Evolutionary conservation across 2,888 invertebrate genomes (phyloP), one percentile per base, ranked within the genome.

Genomic region (Trilocha varians): DNA sequence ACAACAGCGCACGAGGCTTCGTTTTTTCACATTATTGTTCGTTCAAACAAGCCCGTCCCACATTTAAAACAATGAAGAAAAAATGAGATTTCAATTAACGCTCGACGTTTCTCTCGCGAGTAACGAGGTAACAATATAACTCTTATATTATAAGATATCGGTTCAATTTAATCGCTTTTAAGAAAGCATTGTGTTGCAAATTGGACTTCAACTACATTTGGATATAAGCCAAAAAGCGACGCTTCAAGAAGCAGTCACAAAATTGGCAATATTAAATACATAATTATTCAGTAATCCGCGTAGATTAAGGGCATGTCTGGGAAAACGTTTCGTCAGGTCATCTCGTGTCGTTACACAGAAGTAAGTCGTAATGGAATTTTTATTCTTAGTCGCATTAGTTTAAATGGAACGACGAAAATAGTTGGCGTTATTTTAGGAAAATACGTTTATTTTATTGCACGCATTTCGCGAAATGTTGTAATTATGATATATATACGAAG

Each of bases 111-210:
- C 25, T 25, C 11, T 25, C 25, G 25, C 2, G 11, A 3, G 25
- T 25, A 25, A 25, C 25, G 25, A 9, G 6, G 25, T n/a, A 11
- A 25, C 25, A 9, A 25, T 25, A 25, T 9, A 25, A 25, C 25
- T 6, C 25, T 9, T 25, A 9, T 25, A 9, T 9, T 9, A 9
- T 6, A 25, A 25, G 25, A 25, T 25, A 11, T 11, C 25, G 25
- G 25, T 25, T 25, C 25, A 25, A 11, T 25, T 9, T 25, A 25
- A 2, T 25, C 2, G 11, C 8, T 11, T 25, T 25, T 25, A 25
- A 25, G 32, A 15, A 32, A 15, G 32, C 38, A 38, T 13, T 38
- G 38, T 32, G 32, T 32, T 25, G 38, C 13, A 32, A 32, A 38
- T 16, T 25, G 25, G 25, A 25, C 32, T 14, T 38, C 32, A 32